These are phyloP conservation scores for Invenusta paracnida DNA, from an alignment of 2,888 invertebrate species.

Conservation along the genomic window DNA sequence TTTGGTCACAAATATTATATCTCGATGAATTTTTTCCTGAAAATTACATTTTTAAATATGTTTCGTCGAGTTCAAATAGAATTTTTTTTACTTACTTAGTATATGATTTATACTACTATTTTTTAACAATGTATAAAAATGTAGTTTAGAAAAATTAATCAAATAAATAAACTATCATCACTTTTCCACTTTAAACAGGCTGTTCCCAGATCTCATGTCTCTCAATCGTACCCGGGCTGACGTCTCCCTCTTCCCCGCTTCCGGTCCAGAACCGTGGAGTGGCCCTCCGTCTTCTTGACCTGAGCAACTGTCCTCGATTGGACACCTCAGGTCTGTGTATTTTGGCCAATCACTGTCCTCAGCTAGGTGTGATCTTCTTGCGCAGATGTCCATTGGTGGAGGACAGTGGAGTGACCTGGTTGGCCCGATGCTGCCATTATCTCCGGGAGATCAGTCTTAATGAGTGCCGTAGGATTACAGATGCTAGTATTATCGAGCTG, in stretches of 20 bases:
- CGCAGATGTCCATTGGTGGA: conserved; percentile 81
- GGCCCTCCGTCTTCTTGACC: conserved; percentile 78
- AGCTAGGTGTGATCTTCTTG: conserved; percentile 78
- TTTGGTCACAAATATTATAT: too few relatives aligned
- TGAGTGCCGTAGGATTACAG: conserved; percentile 78
- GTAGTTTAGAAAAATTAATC: too few relatives aligned
- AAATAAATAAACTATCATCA: too few relatives aligned
- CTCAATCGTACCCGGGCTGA: conserved; percentile 55
- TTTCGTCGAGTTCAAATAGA: too few relatives aligned
- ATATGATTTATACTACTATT: too few relatives aligned
- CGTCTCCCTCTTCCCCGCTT: conserved; percentile 42
- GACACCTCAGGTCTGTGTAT: conserved; percentile 78
- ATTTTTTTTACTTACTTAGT: too few relatives aligned
- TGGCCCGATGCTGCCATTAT: conserved; percentile 79
- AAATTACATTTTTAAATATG: too few relatives aligned
- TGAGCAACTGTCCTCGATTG: conserved; percentile 79
- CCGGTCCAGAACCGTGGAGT: conserved; percentile 62
- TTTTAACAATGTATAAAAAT: too few relatives aligned
- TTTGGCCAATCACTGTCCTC: conserved; percentile 79
- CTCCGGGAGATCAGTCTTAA: conserved; percentile 77
- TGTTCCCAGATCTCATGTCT: conserved; percentile 76
- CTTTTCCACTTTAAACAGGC: conserved; percentile 61
- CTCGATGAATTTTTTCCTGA: too few relatives aligned
- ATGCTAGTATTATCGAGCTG: conserved; percentile 81
- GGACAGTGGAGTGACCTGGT: conserved; percentile 82